These are phyloP conservation scores for Embiotoca jacksoni DNA, from an alignment of 2,113 vertebrate genomes.

Conservation along the genomic window DNA sequence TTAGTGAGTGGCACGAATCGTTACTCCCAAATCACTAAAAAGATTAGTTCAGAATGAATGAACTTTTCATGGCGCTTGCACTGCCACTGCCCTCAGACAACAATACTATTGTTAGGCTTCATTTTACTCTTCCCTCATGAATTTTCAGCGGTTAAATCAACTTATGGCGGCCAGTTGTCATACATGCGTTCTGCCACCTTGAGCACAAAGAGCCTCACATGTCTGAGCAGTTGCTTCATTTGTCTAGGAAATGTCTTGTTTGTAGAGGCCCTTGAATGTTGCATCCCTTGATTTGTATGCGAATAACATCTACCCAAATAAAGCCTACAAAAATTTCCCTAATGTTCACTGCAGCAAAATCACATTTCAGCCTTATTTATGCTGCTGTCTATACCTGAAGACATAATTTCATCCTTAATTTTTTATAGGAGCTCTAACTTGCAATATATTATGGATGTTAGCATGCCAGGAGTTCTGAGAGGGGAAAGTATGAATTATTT, in stretches of 20 bases:
- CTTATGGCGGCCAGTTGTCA: conserved; percentile 29
- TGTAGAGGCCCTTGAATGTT: conserved; percentile 68
- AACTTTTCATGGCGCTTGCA: conserved; percentile 33
- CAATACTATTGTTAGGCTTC: conserved; percentile 18
- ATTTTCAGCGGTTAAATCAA: conserved; percentile 47
- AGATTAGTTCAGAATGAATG: conserved; percentile 59
- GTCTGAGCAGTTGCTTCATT: conserved; percentile 68
- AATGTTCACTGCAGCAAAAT: conserved; percentile 71
- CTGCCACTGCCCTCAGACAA: conserved; percentile 22
- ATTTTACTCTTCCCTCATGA: conserved; percentile 30
- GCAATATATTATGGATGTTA: conserved; percentile 58
- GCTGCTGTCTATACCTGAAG: conserved; percentile 58
- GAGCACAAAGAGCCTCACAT: conserved; percentile 34
- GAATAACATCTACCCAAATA: conserved; percentile 69
- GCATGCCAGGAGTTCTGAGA: conserved; percentile 39
- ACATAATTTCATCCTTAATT: conserved; percentile 50
- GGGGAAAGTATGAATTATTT: conserved; percentile 68
- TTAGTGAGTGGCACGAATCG: conserved; percentile 54
- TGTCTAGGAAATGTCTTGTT: conserved; percentile 69
- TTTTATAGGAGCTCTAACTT: conserved; percentile 48
- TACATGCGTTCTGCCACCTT: conserved; percentile 41
- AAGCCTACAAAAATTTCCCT: conserved; percentile 65
- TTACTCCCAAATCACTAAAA: conserved; percentile 59
- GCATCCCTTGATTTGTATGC: conserved; percentile 71
- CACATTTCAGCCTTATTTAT: conserved; percentile 56